Evolutionary conservation across 2,113 vertebrate species (phyloP).

Genomic region (Bubalus kerabau): DNA sequence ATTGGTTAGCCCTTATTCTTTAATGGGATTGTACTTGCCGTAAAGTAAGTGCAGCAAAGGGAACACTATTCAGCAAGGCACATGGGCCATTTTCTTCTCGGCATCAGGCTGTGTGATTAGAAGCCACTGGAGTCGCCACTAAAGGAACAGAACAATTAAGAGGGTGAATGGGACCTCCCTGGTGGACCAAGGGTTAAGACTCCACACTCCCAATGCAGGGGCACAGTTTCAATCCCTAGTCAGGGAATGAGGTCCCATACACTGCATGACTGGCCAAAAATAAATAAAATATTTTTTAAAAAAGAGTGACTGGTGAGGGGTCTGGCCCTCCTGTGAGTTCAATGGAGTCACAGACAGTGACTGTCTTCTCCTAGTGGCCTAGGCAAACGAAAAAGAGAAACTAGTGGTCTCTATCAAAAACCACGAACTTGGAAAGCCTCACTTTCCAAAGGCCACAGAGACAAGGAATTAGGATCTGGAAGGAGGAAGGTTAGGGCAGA

Average conservation of each 20-base stretch:
- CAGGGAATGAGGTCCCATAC: not conserved
- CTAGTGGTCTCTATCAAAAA: not conserved
- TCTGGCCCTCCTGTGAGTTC: not conserved
- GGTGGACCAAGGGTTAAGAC: not conserved
- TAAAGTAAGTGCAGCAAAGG: not conserved
- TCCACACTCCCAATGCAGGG: not conserved
- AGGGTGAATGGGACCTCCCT: not conserved
- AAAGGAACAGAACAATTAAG: not conserved
- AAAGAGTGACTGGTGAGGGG: not conserved
- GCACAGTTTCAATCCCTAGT: not conserved
- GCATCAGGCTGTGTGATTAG: not conserved
- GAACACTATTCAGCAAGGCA: not conserved
- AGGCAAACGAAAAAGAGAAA: not conserved
- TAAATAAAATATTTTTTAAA: not conserved
- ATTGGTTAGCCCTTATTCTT: not conserved
- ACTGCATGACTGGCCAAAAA: not conserved
- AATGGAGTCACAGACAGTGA: not conserved
- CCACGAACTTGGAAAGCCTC: not conserved
- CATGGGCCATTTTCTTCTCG: not conserved
- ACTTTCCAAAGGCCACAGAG: not conserved
- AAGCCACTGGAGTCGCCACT: not conserved
- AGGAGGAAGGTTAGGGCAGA: not conserved
- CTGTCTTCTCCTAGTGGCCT: not conserved
- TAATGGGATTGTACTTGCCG: not conserved
- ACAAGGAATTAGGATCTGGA: not conserved